Evolutionary conservation across 2,113 vertebrate genomes (phyloP), one percentile per base, ranked within the genome.

Genomic region (Oncorhynchus keta): DNA sequence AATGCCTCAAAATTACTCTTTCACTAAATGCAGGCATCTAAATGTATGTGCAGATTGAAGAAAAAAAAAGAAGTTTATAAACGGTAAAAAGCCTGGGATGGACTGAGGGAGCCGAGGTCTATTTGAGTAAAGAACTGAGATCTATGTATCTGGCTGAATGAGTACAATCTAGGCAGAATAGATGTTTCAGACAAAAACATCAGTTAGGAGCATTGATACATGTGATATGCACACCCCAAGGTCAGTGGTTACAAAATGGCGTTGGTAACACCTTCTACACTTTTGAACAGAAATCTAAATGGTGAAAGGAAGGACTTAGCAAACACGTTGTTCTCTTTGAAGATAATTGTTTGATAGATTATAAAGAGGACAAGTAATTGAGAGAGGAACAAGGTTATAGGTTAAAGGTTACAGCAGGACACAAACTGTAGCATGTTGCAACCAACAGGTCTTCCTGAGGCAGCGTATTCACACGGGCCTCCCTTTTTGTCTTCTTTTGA

Each of bases 11-110:
- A 79, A 89, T 89, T 89, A 89, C 82, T 76, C 81, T 85, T 89
- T 89, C 87, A 89, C 73, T 83, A 87, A 87, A 87, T 89, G 87
- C 87, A 87, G 84, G 87, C 85, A 86, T 85, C 81, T 82, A 81
- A 84, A 87, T 84, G 65, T 45, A 66, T 79, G 69, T 72, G 70
- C 39, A 76, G 72, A 45, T 45, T 45, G 39, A 76, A 78, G 13
- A 1, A 24, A 16, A 68, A 64, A 73, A 20, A 78, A 61, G 67
- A 73, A 62, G 64, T 82, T 78, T 78, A 75, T 65, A 81, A 78
- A 75, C 51, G 49, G 16, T 66, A 51, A 78, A 76, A 68, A 78
- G 76, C 48, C 68, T 78, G 62, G 73, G 72, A 75, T 77, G 57
- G 59, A 75, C 76, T 75, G 30, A 67, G 45, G 32, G 20, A 72